Percentiles rank a stretch among this genome's conserved stretches.
phyloP scores from a whole-genome alignment of 2,113 vertebrate species.

The Cardinalis cardinalis region DNA sequence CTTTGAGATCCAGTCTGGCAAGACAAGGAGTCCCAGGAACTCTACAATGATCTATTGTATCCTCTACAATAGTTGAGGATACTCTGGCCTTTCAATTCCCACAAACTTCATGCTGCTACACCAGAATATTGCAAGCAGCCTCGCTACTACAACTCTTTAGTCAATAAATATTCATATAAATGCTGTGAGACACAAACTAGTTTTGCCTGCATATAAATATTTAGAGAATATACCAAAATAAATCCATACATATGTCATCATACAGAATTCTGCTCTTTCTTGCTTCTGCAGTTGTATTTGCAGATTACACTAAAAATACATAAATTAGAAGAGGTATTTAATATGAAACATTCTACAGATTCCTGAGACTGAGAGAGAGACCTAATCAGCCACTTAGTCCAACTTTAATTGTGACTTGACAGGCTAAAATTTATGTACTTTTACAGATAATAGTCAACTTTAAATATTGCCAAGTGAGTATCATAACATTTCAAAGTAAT shows the following conservation, averaged over 20 bases:
- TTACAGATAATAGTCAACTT: neutral
- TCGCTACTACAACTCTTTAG: neutral
- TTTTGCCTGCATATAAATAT: neutral
- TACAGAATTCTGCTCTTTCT: neutral
- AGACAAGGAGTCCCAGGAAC: neutral
- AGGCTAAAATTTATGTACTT: neutral
- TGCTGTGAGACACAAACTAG: neutral
- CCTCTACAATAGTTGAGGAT: fast-evolving
- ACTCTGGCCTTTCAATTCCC: neutral
- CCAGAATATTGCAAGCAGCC: neutral
- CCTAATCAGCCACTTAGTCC: neutral
- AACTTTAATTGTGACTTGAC: neutral
- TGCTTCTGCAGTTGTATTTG: neutral
- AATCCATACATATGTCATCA: neutral
- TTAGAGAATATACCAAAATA: neutral
- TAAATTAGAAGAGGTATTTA: neutral
- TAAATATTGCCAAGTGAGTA: neutral
- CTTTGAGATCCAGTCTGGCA: neutral
- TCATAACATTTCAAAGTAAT: neutral
- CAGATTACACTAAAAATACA: neutral
- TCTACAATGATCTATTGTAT: neutral
- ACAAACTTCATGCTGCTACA: neutral
- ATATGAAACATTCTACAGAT: neutral
- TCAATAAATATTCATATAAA: neutral
- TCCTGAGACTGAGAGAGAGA: neutral